These are phyloP conservation scores for Alcis repandata DNA, from an alignment of 2,888 invertebrate genomes.

Conservation along the genomic window DNA sequence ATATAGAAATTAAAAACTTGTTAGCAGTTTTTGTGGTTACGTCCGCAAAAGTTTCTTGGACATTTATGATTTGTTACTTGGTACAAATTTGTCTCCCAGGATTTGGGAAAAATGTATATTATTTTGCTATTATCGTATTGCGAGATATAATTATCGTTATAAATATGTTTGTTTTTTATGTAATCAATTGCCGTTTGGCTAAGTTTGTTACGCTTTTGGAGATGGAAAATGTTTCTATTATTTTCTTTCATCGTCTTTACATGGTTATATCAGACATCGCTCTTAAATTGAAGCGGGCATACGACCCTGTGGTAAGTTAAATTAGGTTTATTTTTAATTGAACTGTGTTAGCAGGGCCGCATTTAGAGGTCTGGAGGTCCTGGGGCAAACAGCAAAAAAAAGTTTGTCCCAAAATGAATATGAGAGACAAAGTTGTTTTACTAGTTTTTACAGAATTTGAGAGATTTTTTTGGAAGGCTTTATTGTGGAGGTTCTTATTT, in stretches of 20 bases:
- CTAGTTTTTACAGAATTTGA: too few species aligned
- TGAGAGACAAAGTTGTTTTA: too few species aligned
- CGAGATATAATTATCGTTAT: background rate
- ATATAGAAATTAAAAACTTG: background rate
- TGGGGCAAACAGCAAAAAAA: too few species aligned
- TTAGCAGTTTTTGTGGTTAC: background rate
- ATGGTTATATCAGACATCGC: background rate
- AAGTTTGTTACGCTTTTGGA: background rate
- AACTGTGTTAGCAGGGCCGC: too few species aligned
- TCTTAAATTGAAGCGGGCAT: background rate
- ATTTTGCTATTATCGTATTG: background rate
- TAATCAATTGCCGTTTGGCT: background rate
- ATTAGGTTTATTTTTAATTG: background rate
- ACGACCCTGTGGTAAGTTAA: background rate
- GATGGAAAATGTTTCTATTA: background rate
- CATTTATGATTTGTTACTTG: background rate
- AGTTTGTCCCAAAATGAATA: too few species aligned
- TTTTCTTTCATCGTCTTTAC: background rate
- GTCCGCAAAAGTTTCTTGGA: background rate
- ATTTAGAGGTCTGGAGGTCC: too few species aligned
- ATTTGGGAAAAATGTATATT: background rate
- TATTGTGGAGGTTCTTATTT: too few species aligned
- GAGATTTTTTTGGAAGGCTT: too few species aligned
- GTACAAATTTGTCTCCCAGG: background rate
- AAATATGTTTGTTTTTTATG: background rate